Percentiles rank a stretch among this genome's conserved stretches.
phyloP scores from a whole-genome alignment of 1,140 invertebrate species.

The Thaumatotibia leucotreta region DNA sequence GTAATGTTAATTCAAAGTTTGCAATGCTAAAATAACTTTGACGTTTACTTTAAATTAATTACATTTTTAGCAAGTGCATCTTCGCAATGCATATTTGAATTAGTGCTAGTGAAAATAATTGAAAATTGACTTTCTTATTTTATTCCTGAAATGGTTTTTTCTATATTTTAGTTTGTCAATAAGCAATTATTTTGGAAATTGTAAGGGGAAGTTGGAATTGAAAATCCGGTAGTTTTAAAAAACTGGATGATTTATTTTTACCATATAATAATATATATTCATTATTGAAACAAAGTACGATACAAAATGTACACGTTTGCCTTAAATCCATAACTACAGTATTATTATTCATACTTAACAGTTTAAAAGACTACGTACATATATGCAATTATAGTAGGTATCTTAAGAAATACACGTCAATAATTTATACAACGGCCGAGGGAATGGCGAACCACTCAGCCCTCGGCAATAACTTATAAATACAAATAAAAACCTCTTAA shows the following conservation, averaged over 20 bases:
- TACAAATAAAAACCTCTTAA: conserved; percentile 50
- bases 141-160: no score
- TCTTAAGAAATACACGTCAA: conserved; percentile 59
- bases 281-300: conserved; percentile 74
- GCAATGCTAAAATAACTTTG: no score
- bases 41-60: no score
- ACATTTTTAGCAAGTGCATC: no score
- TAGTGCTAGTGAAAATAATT: no score
- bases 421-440: conserved; percentile 72
- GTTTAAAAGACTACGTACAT: conserved; percentile 71
- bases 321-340: conserved; percentile 66
- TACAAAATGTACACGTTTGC: conserved; percentile 74
- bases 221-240: conserved; percentile 71
- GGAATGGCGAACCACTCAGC: conserved; percentile 27
- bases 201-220: conserved; percentile 27
- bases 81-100: no score
- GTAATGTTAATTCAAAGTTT: no score
- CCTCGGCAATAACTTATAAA: conserved; percentile 47
- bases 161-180: no score
- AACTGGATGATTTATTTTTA: conserved; percentile 75
- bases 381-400: conserved; percentile 65
- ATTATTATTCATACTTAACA: conserved; percentile 70
- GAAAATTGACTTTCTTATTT: no score
- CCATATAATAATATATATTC: conserved; percentile 76
- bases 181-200: neutral